phyloP scores from a whole-genome alignment of 2,113 vertebrate species.

The Hyperopisus bebe region DNA sequence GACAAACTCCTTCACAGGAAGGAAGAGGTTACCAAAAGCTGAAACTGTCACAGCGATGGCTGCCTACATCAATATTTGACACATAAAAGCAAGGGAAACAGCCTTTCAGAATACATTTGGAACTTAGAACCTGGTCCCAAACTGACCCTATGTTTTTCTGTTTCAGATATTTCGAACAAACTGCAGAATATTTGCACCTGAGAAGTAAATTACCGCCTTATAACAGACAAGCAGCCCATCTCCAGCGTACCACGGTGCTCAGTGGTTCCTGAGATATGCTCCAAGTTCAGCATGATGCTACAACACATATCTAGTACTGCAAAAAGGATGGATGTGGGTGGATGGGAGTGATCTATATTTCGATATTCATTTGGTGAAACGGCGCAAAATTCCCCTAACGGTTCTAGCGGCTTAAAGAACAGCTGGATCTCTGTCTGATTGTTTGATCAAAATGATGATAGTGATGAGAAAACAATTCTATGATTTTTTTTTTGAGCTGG shows the following conservation, averaged over 20 bases:
- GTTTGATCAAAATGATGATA: background rate
- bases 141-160: background rate
- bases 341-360: background rate
- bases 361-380: background rate
- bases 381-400: background rate
- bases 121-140: too few species aligned
- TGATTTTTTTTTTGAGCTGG: background rate
- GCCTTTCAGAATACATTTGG: background rate
- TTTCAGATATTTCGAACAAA: background rate
- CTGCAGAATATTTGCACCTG: background rate
- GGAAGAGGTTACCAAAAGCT: background rate
- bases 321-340: background rate
- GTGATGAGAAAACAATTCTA: background rate
- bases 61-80: background rate
- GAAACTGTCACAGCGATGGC: background rate
- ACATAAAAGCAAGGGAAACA: background rate
- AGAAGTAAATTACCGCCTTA: background rate
- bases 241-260: background rate
- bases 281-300: background rate
- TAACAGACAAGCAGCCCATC: background rate
- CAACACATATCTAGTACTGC: background rate
- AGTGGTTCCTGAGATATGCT: background rate
- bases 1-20: background rate
- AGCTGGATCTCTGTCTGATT: background rate
- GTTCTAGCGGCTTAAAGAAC: background rate